Percentiles rank a stretch among this genome's conserved stretches.
phyloP scores from a whole-genome alignment of 2,888 invertebrate genomes.

The Drosophila paranaensis region DNA sequence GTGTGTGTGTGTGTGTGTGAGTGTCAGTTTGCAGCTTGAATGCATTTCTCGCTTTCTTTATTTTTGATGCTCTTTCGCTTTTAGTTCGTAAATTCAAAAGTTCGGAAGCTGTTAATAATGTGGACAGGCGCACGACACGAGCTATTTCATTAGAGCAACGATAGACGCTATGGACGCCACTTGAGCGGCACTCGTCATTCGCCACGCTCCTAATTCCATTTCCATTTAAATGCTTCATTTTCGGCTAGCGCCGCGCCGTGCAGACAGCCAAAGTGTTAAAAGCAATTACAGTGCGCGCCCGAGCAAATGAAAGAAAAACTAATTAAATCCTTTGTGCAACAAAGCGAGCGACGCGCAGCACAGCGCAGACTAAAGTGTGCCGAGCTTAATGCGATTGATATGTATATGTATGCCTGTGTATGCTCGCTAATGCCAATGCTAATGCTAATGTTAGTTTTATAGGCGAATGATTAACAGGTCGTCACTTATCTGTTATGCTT shows the following conservation, averaged over 20 bases:
- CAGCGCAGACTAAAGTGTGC: conserved; percentile 27
- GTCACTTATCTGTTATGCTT: conserved; percentile 20
- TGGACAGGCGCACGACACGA: conserved; percentile 74
- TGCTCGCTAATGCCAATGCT: conserved; percentile 12
- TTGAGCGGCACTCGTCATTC: conserved; percentile 20
- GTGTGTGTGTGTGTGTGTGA: neutral
- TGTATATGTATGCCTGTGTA: conserved; percentile 26
- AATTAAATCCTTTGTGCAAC: conserved; percentile 82
- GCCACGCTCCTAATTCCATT: conserved; percentile 30
- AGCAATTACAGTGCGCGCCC: conserved; percentile 65
- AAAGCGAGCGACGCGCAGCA: conserved; percentile 25
- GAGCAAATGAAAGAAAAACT: conserved; percentile 81
- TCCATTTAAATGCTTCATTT: conserved; percentile 45
- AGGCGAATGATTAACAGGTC: conserved; percentile 43
- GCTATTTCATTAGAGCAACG: conserved; percentile 71
- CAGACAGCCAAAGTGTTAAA: conserved; percentile 58
- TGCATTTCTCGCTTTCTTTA: conserved; percentile 10
- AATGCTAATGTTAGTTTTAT: conserved; percentile 18
- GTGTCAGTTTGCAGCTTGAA: conserved; percentile 37
- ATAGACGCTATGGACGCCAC: conserved; percentile 21
- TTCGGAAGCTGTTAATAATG: conserved; percentile 75
- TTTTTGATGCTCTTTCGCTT: conserved; percentile 5
- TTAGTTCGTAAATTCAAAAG: conserved; percentile 64
- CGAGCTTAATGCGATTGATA: conserved; percentile 37
- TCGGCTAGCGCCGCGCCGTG: conserved; percentile 11